Base-by-base conservation (phyloP, 2,113 vertebrate genomes). In the Colaptes auratus region DNA sequence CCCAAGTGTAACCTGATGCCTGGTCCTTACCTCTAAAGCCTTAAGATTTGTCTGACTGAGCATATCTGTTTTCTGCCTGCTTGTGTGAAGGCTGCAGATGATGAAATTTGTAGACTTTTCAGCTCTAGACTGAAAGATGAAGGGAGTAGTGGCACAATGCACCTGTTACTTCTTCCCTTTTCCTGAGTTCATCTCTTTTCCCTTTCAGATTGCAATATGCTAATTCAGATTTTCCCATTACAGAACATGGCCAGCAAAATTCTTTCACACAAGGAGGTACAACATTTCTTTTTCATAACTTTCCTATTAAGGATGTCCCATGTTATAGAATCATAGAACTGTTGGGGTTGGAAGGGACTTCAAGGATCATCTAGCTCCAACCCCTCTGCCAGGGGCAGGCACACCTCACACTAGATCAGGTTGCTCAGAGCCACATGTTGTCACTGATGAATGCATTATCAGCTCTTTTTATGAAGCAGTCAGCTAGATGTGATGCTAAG, bases 61-160 rank as follows among this genome's bases (percentile, higher is more conserved):
- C 71, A 80, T 16, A 65, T 86, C 75, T 89, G 10, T 93, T 95
- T 94, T 94, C 56, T 92, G 61, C 44, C 52, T 94, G 36, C 67
- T 74, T 75, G 42, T 60, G 64, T 35, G 52, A 91, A 63, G 56
- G 46, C 59, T 86, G 88, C 46, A 86, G 53, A 6, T 79, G 84
- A 70, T 73, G 8, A 83, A 28, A 77, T 89, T 93, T 96, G 90
- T 63, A 48, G 12, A 28, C 30, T 85, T 56, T 70, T 79, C n/a
- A 59, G 46, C 36, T 82, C 53, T 67, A 77, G 60, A 52, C 20
- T 46, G 48, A 80, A 82, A 85, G 75, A 85, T 56, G 31, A 52
- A 87, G 23, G 52, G 9, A 7, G 5, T 31, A 77, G 25, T 3
- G 18, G 15, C 15, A 77, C 20, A 58, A 65, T 36, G 21, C 10